Percentiles rank a stretch among this genome's conserved stretches.
Evolutionary conservation across 2,888 invertebrate species (phyloP).

Genomic region (Ichneumoninae sp.): DNA sequence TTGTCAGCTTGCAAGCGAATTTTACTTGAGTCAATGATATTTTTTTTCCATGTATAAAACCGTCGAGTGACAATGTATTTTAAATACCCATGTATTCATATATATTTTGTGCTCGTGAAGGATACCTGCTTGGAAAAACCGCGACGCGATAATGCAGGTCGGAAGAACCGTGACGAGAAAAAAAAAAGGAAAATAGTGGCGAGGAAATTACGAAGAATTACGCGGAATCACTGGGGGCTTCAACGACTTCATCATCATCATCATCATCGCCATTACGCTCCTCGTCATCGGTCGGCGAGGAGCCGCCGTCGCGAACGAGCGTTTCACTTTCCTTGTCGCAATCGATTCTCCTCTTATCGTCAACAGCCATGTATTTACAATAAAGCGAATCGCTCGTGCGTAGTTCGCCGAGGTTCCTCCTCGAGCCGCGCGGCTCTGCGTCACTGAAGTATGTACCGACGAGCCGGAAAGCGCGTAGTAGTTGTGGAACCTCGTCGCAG

Average conservation of each 20-base stretch:
- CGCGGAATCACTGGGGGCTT: not conserved
- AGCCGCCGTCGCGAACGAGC: not conserved
- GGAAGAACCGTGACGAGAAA: not conserved
- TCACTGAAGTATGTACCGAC: constrained; percentile 1
- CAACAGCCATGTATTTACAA: constrained; percentile 28
- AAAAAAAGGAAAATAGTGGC: not conserved
- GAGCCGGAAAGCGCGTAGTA: constrained; percentile 1
- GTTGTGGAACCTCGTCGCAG: not conserved
- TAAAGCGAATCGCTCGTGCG: constrained; percentile 51
- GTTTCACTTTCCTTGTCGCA: constrained; percentile 30
- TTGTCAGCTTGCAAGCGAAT: too few species aligned
- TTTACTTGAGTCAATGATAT: too few species aligned
- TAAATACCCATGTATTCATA: not conserved
- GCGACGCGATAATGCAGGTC: not conserved
- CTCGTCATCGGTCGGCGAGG: constrained; percentile 30
- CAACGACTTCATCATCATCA: constrained; percentile 11
- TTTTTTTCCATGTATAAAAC: not conserved
- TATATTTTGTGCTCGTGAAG: not conserved
- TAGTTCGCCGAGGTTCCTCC: constrained; percentile 48
- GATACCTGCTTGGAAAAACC: not conserved
- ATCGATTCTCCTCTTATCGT: constrained; percentile 55
- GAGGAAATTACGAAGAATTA: constrained; percentile 13
- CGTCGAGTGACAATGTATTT: too few species aligned
- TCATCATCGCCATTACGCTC: not conserved
- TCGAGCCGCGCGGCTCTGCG: constrained; percentile 22